phyloP scores from a whole-genome alignment of 2,888 invertebrate genomes.

The Xanthostigma xanthostigma region DNA sequence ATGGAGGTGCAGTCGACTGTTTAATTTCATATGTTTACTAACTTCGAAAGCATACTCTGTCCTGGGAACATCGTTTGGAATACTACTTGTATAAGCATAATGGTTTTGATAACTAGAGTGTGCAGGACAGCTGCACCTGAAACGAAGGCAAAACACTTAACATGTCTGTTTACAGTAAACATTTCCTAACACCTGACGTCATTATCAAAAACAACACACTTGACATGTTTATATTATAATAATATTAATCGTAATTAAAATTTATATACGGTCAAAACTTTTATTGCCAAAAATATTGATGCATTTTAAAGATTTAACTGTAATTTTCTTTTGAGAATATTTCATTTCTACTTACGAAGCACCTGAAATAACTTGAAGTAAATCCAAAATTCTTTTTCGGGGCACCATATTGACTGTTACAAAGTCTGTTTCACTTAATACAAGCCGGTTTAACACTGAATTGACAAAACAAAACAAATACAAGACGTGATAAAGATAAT shows the following conservation, averaged over 20 bases:
- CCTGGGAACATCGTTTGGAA: constrained; percentile 32
- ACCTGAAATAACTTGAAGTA: constrained; percentile 36
- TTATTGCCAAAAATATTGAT: too few species aligned
- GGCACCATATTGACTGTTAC: constrained; percentile 25
- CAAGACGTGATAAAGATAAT: too few species aligned
- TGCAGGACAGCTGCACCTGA: constrained; percentile 61
- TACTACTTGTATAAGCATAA: constrained; percentile 28
- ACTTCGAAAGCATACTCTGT: constrained; percentile 72
- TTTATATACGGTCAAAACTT: too few species aligned
- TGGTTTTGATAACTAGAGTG: constrained; percentile 42
- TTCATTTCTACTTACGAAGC: constrained; percentile 9
- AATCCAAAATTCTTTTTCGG: constrained; percentile 44
- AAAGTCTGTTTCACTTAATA: too few species aligned
- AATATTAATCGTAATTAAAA: too few species aligned
- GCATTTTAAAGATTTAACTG: too few species aligned
- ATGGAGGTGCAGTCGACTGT: too few species aligned
- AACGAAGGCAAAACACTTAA: constrained; percentile 16
- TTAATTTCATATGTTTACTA: constrained; percentile 13
- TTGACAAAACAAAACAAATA: too few species aligned
- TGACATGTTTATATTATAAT: too few species aligned
- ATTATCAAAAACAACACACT: too few species aligned
- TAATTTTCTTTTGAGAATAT: neutral
- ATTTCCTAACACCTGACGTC: too few species aligned
- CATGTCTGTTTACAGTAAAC: neutral
- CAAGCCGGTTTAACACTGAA: too few species aligned